phyloP scores from a whole-genome alignment of 2,113 vertebrate species.

The Mastomys natalensis region DNA sequence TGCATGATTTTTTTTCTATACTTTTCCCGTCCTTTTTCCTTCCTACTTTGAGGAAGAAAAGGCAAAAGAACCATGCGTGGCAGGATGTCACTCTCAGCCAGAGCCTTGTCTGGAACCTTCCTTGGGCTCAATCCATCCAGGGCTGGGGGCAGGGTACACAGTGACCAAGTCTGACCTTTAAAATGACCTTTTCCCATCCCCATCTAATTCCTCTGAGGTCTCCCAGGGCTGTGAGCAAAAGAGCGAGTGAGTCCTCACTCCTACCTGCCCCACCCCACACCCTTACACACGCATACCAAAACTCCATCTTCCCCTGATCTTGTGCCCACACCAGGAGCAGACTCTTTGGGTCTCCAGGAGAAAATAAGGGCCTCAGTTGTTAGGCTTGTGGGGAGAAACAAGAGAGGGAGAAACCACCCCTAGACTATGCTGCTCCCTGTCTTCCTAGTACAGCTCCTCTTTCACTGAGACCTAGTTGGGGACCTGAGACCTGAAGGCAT shows the following conservation, averaged over 20 bases:
- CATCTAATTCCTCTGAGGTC: neutral
- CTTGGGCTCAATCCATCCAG: neutral
- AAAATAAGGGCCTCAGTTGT: neutral
- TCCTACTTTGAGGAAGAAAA: neutral
- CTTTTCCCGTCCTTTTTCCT: neutral
- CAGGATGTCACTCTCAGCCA: too few species aligned
- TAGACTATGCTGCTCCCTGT: accelerated
- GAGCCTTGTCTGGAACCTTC: neutral
- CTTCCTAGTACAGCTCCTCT: neutral
- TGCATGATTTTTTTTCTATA: neutral
- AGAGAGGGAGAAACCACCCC: too few species aligned
- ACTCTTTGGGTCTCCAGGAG: neutral
- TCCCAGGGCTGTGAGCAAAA: neutral
- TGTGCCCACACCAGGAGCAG: accelerated
- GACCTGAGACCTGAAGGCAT: neutral
- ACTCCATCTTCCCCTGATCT: neutral
- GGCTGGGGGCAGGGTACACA: accelerated
- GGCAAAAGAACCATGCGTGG: neutral
- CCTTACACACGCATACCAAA: too few species aligned
- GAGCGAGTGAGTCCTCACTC: too few species aligned
- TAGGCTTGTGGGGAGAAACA: neutral
- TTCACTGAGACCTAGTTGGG: neutral
- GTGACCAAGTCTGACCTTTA: neutral
- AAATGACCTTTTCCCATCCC: neutral
- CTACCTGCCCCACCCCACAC: neutral